phyloP scores from a whole-genome alignment of 2,113 vertebrate species.

The Carollia perspicillata region DNA sequence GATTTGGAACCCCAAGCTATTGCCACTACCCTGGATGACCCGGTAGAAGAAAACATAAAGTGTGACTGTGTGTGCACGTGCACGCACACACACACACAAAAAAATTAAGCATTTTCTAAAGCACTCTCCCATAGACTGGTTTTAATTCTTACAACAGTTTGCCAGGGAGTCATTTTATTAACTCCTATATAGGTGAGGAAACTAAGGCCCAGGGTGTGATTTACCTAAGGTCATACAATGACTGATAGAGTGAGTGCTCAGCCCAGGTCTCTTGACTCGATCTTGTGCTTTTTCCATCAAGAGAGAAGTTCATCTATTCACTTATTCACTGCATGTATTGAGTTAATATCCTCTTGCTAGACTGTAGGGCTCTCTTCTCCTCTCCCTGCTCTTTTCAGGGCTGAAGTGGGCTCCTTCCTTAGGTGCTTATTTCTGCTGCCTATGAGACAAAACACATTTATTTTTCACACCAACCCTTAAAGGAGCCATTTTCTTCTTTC shows the following conservation, averaged over 20 bases:
- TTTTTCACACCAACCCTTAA: constrained; percentile 26
- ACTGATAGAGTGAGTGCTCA: background rate
- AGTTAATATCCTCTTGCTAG: background rate
- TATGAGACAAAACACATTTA: background rate
- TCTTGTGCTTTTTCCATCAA: background rate
- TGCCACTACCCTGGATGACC: background rate
- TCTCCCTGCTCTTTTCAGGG: background rate
- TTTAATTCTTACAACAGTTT: constrained; percentile 15
- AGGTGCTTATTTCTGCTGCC: background rate
- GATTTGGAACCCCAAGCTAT: constrained; percentile 5
- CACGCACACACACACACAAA: too few relatives aligned
- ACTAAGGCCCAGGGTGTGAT: background rate
- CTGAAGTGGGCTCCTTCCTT: background rate
- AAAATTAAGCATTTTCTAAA: background rate
- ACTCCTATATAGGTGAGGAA: constrained; percentile 10
- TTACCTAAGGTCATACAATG: background rate
- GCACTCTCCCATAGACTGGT: background rate
- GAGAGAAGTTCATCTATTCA: background rate
- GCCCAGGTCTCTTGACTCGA: background rate
- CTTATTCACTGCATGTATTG: background rate
- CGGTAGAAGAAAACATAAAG: constrained; percentile 17
- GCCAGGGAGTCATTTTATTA: background rate
- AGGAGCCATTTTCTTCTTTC: background rate
- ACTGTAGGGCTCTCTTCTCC: background rate
- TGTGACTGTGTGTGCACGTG: too few relatives aligned